Evolutionary conservation across 1,140 invertebrate species (phyloP), one percentile per base, ranked within the genome.

Genomic region (Zaprionus africanus): DNA sequence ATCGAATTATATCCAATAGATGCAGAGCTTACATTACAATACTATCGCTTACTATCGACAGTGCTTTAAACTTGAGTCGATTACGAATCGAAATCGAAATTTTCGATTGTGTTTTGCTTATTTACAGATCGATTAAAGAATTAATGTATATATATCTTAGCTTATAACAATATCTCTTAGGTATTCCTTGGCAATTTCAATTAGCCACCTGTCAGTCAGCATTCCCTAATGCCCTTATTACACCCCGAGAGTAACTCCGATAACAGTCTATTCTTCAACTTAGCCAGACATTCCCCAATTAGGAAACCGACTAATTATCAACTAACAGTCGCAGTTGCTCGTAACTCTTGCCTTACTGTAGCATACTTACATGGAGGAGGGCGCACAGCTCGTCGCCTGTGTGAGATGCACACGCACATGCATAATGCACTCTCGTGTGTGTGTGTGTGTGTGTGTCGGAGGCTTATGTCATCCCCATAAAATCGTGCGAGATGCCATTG

Each of bases 381-480:
- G 7, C 17, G 41, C 41, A 9, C 38, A 34, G 31, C 31, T 34
- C 31, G 11, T 9, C 3, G 31, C 2, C 31, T 34, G 9, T 34
- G 31, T 34, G 31, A 34, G 9, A 34, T 34, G 6, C 36, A 38
- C 36, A 15, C 36, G 5, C 36, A 15, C 36, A 38, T 13, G 4
- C 34, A 36, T 12, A 31, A 13, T 11, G 12, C 34, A 36, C 34
- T 0, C 34, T 31, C 9, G 28, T 24, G 9, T 53, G n/a, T 51
- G 46, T 12, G 19, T 24, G 49, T 24, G 24, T 54, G 19, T 4
- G 17, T 49, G n/a, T 13, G 13, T 5, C 4, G 12, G 13, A 6
- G n/a, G 38, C 64, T 74, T 68, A 46, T 68, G 57, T 61, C 71
- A 74, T 62, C 38, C 38, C 26, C 53, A 65, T 57, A 68, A 68